Evolutionary conservation across 2,113 vertebrate species (phyloP).

Genomic region (Sula dactylatra): DNA sequence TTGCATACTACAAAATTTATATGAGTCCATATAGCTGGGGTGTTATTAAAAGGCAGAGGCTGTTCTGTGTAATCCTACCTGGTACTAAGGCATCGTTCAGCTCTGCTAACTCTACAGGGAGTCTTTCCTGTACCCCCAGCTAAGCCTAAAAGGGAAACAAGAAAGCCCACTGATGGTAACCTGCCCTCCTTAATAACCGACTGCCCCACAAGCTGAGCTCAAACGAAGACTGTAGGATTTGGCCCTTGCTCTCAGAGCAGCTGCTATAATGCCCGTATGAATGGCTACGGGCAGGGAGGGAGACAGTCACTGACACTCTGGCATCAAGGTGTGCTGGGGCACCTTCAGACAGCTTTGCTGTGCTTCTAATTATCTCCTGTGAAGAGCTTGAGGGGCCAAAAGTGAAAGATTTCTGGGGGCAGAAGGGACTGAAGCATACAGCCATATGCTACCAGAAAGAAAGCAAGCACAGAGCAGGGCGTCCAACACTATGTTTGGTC

Average conservation of each 20-base stretch:
- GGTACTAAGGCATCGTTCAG: background rate
- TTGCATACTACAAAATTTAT: background rate
- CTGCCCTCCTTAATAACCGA: background rate
- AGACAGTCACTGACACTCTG: background rate
- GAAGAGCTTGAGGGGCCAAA: background rate
- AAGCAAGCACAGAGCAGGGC: background rate
- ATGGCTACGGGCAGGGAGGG: rapidly evolving
- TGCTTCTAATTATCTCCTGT: background rate
- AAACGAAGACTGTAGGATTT: background rate
- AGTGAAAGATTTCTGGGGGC: background rate
- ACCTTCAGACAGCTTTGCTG: background rate
- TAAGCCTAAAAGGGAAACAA: background rate
- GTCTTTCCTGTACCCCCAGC: background rate
- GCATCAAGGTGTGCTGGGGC: background rate
- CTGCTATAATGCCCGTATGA: background rate
- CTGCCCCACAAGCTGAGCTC: background rate
- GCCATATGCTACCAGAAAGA: background rate
- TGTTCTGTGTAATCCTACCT: background rate
- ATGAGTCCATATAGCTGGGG: background rate
- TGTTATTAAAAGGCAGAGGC: background rate
- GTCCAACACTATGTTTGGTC: background rate
- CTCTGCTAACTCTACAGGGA: background rate
- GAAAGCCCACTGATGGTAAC: background rate
- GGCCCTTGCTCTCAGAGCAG: background rate
- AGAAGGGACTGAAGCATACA: background rate